Base-by-base conservation (phyloP, 1,140 invertebrate genomes). In the Bradynema listronoti region DNA sequence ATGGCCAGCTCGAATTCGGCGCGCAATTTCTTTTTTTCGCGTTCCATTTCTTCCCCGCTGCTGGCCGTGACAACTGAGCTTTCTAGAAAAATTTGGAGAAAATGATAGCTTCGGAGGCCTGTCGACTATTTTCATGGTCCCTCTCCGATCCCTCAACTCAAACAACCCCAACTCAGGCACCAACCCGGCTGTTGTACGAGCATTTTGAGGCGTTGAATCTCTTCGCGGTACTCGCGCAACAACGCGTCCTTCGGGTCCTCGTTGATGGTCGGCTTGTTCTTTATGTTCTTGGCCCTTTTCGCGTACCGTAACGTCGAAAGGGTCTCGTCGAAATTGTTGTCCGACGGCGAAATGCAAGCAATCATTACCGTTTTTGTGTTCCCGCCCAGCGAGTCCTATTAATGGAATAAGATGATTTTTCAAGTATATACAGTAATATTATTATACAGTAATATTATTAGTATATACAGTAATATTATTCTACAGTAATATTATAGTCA, bases 311-410 rank as follows among this genome's bases (percentile, higher is more conserved):
- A 81, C 3, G 91, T 95, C 9, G 87, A 90, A 56, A 94, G 81
- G 29, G 89, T 91, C 83, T 95, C 91, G 14, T 85, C 85, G 78
- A 86, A 89, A 79, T 89, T 86, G 76, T 87, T 84, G 78, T 87
- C 85, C 7, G 87, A 85, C 1, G 88, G 87, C 69, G 87, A 87
- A 29, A 88, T 84, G 19, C 91, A 93, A 14, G 91, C 91, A 42
- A 95, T 88, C 91, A 95, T 95, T 36, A 94, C 87, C 14, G 91
- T 95, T 80, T 90, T 91, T 42, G 91, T 90, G 82, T 95, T 95
- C 14, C 91, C 91, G 63, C 91, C 91, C 11, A 94, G 80, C 0
- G 90, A 93, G 81, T 94, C 90, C 65, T 78, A 22, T 36, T 66
- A 58, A n/a, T n/a, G n/a, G n/a, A n/a, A n/a, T n/a, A n/a, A n/a